These are phyloP conservation scores for Strigops habroptila DNA, from an alignment of 2,113 vertebrate species.

Conservation along the genomic window DNA sequence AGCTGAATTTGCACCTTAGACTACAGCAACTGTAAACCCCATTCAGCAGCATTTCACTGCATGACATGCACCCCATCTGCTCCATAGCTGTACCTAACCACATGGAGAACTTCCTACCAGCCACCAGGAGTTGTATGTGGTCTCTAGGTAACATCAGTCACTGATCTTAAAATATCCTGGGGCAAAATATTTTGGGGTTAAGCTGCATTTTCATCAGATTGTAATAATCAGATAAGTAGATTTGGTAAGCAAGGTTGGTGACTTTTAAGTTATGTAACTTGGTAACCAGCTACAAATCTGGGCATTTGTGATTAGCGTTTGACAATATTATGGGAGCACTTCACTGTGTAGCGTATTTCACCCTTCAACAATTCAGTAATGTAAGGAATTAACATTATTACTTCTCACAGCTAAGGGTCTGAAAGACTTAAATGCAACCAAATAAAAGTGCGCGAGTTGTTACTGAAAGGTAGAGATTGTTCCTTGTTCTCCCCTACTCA, in stretches of 20 bases:
- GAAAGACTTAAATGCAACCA: background rate
- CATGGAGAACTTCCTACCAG: background rate
- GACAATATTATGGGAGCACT: background rate
- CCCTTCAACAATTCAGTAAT: background rate
- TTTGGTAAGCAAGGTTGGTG: background rate
- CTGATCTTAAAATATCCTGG: background rate
- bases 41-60: background rate
- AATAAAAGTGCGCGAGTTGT: background rate
- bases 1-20: background rate
- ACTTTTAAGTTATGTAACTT: background rate
- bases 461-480: background rate
- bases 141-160: background rate
- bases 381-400: background rate
- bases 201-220: conserved; percentile 12
- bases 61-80: background rate
- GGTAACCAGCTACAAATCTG: background rate
- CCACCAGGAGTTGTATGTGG: background rate
- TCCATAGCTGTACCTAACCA: background rate
- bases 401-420: background rate
- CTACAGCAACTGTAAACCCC: background rate
- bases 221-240: background rate
- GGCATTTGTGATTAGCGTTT: background rate
- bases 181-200: background rate
- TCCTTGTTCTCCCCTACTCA: background rate
- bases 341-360: background rate